phyloP scores from a whole-genome alignment of 1,140 invertebrate species.

The Pseudomyrmex dendroicus region DNA sequence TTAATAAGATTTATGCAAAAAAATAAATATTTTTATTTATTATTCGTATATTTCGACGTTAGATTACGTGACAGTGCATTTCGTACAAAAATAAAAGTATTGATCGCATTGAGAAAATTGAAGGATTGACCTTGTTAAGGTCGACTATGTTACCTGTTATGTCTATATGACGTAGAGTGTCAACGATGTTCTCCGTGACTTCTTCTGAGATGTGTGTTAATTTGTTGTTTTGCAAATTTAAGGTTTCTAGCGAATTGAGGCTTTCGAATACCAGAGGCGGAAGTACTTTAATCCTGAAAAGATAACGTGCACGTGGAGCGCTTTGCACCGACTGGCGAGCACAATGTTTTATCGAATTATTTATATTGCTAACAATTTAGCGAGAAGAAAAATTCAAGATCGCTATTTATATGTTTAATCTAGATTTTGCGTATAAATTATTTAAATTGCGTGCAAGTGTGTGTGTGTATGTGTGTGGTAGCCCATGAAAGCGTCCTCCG shows the following conservation, averaged over 20 bases:
- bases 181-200: conserved; percentile 94
- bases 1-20: not conserved
- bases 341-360: not conserved
- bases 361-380: no score
- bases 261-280: conserved; percentile 93
- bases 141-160: conserved; percentile 90
- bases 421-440: not conserved
- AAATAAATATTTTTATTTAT: not conserved
- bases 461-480: conserved; percentile 83
- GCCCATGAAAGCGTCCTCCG: conserved; percentile 94
- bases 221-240: conserved; percentile 95
- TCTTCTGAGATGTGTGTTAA: conserved; percentile 92
- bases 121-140: not conserved
- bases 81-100: not conserved
- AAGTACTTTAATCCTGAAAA: conserved; percentile 90
- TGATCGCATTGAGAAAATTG: no score
- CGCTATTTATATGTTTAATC: no score
- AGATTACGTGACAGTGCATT: not conserved
- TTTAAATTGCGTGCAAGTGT: not conserved
- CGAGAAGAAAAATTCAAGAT: not conserved
- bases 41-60: not conserved
- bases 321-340: not conserved
- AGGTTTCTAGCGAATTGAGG: conserved; percentile 94
- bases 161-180: conserved; percentile 93
- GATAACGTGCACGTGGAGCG: conserved; percentile 3